Percentiles rank a stretch among this genome's conserved stretches.
Evolutionary conservation across 2,113 vertebrate species (phyloP).

Genomic region (Sinocyclocheilus maitianheensis): DNA sequence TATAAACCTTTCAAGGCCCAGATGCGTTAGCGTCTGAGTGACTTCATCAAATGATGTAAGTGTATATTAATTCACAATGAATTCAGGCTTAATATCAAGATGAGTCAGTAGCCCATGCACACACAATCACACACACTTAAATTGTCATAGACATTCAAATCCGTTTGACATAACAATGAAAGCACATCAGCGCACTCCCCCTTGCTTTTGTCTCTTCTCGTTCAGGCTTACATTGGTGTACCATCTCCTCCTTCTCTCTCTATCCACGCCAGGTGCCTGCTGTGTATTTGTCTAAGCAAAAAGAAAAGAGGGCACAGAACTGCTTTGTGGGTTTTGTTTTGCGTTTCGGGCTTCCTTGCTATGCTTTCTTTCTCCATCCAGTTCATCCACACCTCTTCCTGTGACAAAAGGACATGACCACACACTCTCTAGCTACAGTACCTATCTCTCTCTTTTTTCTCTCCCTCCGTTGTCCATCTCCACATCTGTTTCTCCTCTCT

Average conservation of each 20-base stretch:
- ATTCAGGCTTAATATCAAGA: conserved; percentile 43
- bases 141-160: conserved; percentile 45
- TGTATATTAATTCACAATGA: conserved; percentile 58
- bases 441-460: conserved; percentile 64
- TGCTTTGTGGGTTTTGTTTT: conserved; percentile 56
- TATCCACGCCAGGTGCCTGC: conserved; percentile 52
- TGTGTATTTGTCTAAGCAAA: conserved; percentile 74
- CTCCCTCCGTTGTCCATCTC: conserved; percentile 70
- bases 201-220: conserved; percentile 61
- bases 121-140: conserved; percentile 16
- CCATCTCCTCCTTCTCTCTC: conserved; percentile 53
- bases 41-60: conserved; percentile 41
- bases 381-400: conserved; percentile 58
- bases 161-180: conserved; percentile 43
- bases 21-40: conserved; percentile 46
- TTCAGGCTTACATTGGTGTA: conserved; percentile 69
- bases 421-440: conserved; percentile 56
- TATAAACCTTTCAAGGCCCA: conserved; percentile 5
- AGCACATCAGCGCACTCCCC: conserved; percentile 59
- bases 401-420: conserved; percentile 59
- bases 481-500: conserved; percentile 77
- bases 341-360: conserved; percentile 61
- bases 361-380: conserved; percentile 65
- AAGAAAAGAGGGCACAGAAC: conserved; percentile 61
- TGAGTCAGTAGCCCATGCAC: conserved; percentile 32